Conservation (phyloP, 2,113 vertebrate species). For the Callocephalon fimbriatum region DNA sequence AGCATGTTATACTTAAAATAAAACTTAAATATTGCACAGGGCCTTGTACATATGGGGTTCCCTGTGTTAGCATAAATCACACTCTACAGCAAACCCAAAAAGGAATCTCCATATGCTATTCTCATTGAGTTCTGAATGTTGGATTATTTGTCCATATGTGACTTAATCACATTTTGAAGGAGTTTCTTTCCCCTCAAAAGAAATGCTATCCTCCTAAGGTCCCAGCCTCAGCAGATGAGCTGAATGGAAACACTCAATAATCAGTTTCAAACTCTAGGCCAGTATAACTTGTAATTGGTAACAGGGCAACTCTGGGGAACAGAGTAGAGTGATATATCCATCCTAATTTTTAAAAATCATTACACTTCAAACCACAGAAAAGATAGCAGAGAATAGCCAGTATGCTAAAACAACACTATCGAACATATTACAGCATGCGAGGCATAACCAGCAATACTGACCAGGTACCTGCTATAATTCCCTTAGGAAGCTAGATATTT, state of each 20-base stretch:
- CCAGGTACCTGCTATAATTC: not conserved
- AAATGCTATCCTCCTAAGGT: not conserved
- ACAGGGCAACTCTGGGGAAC: not conserved
- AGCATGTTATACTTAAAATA: not conserved
- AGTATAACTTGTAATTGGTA: not conserved
- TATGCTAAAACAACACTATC: not conserved
- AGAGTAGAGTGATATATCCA: not conserved
- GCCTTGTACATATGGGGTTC: not conserved
- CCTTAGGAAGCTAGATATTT: not conserved
- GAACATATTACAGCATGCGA: not conserved
- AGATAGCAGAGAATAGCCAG: not conserved
- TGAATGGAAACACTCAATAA: not conserved
- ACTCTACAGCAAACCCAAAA: not conserved
- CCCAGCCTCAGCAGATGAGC: not conserved
- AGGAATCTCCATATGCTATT: not conserved
- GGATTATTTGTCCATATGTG: conserved; percentile 19
- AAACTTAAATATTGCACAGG: not conserved
- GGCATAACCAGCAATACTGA: not conserved
- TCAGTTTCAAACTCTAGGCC: not conserved
- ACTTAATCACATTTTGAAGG: conserved; percentile 13
- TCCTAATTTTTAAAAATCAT: not conserved
- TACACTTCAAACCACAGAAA: not conserved
- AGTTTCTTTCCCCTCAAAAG: not conserved
- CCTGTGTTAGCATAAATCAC: conserved; percentile 3
- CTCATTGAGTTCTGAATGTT: not conserved